Percentiles rank a stretch among this genome's conserved stretches.
Conservation (phyloP, 2,113 vertebrate species). For the Genyomyrus donnyi region DNA sequence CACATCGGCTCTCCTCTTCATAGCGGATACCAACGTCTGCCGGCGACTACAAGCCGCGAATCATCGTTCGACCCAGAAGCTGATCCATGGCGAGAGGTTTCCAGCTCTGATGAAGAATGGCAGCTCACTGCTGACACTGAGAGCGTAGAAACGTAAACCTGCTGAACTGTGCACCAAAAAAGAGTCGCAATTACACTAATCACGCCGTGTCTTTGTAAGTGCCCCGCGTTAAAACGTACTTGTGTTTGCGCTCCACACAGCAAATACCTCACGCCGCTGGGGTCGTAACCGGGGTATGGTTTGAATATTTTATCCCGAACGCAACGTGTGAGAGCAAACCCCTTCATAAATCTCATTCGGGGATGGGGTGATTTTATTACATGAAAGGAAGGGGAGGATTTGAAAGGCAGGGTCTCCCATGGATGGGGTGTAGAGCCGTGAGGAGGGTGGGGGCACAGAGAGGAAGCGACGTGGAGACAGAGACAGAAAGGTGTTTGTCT, state of each 20-base stretch:
- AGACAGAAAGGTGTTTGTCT: constrained; percentile 27
- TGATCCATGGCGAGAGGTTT: constrained; percentile 37
- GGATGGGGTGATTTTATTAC: neutral
- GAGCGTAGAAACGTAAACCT: neutral
- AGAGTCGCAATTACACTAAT: neutral
- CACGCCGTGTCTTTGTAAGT: constrained; percentile 4
- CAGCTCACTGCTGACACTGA: constrained; percentile 22
- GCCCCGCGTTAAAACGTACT: neutral
- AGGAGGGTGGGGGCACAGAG: neutral
- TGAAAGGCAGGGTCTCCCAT: neutral
- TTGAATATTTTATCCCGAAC: neutral
- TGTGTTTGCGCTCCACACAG: neutral
- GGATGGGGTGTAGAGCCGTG: neutral
- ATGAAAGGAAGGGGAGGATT: neutral
- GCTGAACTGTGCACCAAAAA: constrained; percentile 18
- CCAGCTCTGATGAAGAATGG: constrained; percentile 46
- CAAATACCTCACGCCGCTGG: neutral
- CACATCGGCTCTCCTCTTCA: constrained; percentile 58
- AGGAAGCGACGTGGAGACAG: neutral
- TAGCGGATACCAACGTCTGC: constrained; percentile 57
- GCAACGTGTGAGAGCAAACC: neutral
- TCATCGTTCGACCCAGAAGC: constrained; percentile 53
- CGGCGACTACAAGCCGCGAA: constrained; percentile 46
- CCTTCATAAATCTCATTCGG: neutral
- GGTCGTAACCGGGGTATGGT: neutral